Evolutionary conservation across 2,888 invertebrate genomes (phyloP).

Genomic region (Unio delphinus): DNA sequence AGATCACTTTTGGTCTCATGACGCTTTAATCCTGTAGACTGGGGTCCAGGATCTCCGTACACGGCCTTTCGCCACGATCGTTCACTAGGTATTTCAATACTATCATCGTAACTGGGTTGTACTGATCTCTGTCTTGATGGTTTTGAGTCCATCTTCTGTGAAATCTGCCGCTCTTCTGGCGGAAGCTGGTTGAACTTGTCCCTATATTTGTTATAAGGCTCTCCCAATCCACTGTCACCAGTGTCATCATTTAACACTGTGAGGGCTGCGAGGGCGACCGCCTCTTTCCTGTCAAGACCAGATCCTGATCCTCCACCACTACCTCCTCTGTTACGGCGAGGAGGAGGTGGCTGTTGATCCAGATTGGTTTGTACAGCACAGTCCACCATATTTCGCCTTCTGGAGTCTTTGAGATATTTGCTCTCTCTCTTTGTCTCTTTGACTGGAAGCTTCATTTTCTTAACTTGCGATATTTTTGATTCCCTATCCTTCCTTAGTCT

Average conservation of each 20-base stretch:
- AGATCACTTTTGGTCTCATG: conserved; percentile 41
- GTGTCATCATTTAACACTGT: conserved; percentile 35
- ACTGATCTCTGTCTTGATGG: conserved; percentile 23
- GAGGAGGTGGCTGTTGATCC: conserved; percentile 38
- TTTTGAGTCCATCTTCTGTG: conserved; percentile 9
- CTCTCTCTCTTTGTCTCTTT: conserved; percentile 38
- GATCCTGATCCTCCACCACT: conserved; percentile 20
- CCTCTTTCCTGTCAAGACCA: conserved; percentile 37
- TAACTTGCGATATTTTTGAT: conserved; percentile 53
- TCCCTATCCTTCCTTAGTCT: conserved; percentile 34
- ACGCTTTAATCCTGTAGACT: conserved; percentile 20
- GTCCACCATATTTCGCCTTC: conserved; percentile 43
- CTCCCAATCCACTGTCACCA: conserved; percentile 25
- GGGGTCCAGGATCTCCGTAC: conserved; percentile 50
- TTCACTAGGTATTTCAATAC: conserved; percentile 52
- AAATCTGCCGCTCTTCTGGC: conserved; percentile 22
- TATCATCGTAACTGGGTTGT: conserved; percentile 33
- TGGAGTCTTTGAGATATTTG: conserved; percentile 29
- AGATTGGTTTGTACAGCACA: conserved; percentile 56
- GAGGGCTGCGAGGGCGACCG: conserved; percentile 38
- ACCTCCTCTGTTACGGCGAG: conserved; percentile 32
- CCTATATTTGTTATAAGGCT: conserved; percentile 53
- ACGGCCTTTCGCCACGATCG: conserved; percentile 60
- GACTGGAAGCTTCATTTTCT: conserved; percentile 48
- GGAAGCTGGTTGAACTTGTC: conserved; percentile 45